These are phyloP conservation scores for Erynnis tages DNA, from an alignment of 2,888 invertebrate genomes.

Conservation along the genomic window DNA sequence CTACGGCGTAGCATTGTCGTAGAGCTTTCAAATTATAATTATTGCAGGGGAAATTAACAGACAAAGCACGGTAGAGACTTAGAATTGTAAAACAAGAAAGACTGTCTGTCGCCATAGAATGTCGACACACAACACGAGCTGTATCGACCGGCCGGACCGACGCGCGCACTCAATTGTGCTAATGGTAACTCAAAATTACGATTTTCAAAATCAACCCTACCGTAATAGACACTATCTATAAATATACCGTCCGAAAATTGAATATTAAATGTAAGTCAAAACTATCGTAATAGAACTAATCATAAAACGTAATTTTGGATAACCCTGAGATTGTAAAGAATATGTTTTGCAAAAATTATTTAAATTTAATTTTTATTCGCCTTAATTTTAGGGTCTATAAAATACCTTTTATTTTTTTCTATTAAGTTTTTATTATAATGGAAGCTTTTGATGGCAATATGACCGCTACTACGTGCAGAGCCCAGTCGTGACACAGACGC, in stretches of 20 bases:
- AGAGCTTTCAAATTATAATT: slow-evolving; percentile 13
- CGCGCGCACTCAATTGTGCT: slow-evolving; percentile 68
- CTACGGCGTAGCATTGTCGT: slow-evolving; percentile 20
- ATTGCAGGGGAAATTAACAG: slow-evolving; percentile 30
- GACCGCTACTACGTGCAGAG: slow-evolving; percentile 53
- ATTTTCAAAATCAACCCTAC: slow-evolving; percentile 5
- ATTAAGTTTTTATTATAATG: slow-evolving; percentile 12
- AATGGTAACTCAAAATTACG: slow-evolving; percentile 39
- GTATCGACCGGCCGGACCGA: slow-evolving; percentile 71
- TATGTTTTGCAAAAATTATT: too few relatives aligned
- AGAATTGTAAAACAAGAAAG: slow-evolving; percentile 68
- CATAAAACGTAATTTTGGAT: slow-evolving; percentile 19
- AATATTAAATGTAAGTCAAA: too few relatives aligned
- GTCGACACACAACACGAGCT: slow-evolving; percentile 63
- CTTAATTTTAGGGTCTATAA: too few relatives aligned
- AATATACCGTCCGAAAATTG: background rate
- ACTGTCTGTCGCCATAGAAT: slow-evolving; percentile 74
- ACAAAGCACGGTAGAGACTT: slow-evolving; percentile 41
- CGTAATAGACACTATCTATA: background rate
- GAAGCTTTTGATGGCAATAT: slow-evolving; percentile 48
- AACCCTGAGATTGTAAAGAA: slow-evolving; percentile 1
- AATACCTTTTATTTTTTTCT: background rate
- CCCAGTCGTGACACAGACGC: slow-evolving; percentile 66
- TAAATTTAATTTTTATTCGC: too few relatives aligned
- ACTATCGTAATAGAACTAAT: too few relatives aligned